Evolutionary conservation across 1,140 invertebrate genomes (phyloP), one percentile per base, ranked within the genome.

Genomic region (Lepidurus arcticus): DNA sequence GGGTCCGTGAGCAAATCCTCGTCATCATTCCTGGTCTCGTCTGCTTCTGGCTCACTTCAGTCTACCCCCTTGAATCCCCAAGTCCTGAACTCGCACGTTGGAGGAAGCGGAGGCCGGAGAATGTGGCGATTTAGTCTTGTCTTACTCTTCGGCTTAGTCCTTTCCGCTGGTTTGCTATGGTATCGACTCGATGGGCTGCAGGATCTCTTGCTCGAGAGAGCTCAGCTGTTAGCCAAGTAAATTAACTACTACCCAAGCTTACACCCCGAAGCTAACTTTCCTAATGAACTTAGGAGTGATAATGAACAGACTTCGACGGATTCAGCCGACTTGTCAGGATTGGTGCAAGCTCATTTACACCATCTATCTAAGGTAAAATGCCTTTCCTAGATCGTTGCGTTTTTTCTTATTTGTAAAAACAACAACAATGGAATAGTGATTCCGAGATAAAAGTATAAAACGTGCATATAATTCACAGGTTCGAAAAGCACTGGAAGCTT

Each of bases 121-220:
- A 81, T 87, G 21, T 79, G 86, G 73, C 82, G 84, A n/a, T 81
- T 85, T 42, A 85, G 84, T n/a, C 86, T 85, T 4, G 82, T 84
- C 34, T 81, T 87, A 76, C 81, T 87, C 76, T 82, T 86, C 45
- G 81, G 86, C 42, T 80, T 87, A 24, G 86, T 86, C 81, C 80
- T 87, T 16, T 87, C 86, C 34, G 86, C 86, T 8, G 84, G 83
- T 75, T 79, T 87, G 9, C 82, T 87, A 45, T 81, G 87, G 16
- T 86, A 85, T 81, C 81, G 86, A 75, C 87, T 87, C 82, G 84
- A 85, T 78, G 84, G 82, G 81, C 84, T 87, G 73, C 86, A 87
- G 81, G 83, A 84, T 74, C 84, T 82, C 80, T 85, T 85, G 74
- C 73, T 79, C 4, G 77, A 80, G 43, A 80, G 80, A 73, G 79